Percentiles rank a stretch among this genome's conserved stretches.
phyloP scores from a whole-genome alignment of 2,888 invertebrate species.

The Halictus quadricinctus region DNA sequence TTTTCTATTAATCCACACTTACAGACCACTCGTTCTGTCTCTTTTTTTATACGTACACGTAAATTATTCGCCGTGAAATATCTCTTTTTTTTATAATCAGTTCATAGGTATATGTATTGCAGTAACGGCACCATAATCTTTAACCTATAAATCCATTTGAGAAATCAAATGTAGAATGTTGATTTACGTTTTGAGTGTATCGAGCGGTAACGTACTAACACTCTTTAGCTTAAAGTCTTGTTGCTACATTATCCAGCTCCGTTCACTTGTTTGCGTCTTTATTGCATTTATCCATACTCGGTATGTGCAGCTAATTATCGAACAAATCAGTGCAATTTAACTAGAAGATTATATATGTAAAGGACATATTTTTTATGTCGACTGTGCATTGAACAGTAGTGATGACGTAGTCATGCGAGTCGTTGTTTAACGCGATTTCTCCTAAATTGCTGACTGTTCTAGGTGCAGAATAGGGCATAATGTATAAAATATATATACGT shows the following conservation, averaged over 20 bases:
- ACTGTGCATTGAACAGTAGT: constrained; percentile 27
- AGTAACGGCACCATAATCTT: constrained; percentile 40
- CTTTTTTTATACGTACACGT: constrained; percentile 27
- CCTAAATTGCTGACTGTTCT: constrained; percentile 51
- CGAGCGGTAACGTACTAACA: constrained; percentile 43
- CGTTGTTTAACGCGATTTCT: constrained; percentile 34
- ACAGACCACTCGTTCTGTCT: constrained; percentile 26
- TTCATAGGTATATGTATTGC: constrained; percentile 43
- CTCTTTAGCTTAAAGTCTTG: constrained; percentile 51
- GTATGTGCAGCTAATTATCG: constrained; percentile 43
- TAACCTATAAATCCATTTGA: constrained; percentile 33
- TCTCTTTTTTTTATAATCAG: constrained; percentile 23
- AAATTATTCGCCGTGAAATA: constrained; percentile 56
- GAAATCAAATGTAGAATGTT: constrained; percentile 30
- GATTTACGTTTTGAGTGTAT: constrained; percentile 47
- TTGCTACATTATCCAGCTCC: constrained; percentile 44
- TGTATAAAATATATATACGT: constrained; percentile 7
- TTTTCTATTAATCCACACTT: constrained; percentile 63
- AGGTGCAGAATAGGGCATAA: constrained; percentile 7
- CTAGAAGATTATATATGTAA: constrained; percentile 39
- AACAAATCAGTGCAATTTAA: constrained; percentile 59
- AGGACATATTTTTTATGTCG: constrained; percentile 38
- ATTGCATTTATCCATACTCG: constrained; percentile 63
- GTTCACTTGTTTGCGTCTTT: constrained; percentile 45
- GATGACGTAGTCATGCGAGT: constrained; percentile 9